Evolutionary conservation across 2,113 vertebrate species (phyloP).

Genomic region (Muscicapa adusta): DNA sequence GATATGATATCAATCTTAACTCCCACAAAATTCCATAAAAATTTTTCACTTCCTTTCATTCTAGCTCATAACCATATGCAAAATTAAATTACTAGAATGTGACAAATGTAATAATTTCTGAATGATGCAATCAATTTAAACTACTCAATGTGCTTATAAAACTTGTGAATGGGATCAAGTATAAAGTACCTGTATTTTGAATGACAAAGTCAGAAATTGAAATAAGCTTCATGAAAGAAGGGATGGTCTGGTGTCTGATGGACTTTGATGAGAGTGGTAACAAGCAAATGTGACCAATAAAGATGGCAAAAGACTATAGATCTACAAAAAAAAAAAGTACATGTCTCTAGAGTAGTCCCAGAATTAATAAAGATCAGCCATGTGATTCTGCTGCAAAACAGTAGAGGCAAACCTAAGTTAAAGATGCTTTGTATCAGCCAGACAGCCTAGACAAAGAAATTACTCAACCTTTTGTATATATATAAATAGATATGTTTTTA

Average conservation of each 20-base stretch:
- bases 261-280: neutral
- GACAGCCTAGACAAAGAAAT: neutral
- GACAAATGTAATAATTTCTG: neutral
- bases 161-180: neutral
- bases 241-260: neutral
- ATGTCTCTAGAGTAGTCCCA: neutral
- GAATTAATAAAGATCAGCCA: neutral
- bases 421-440: neutral
- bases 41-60: neutral
- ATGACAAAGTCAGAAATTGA: neutral
- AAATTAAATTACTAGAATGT: neutral
- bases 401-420: neutral
- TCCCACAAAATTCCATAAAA: neutral
- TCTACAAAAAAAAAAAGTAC: neutral
- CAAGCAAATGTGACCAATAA: neutral
- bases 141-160: neutral
- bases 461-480: rapidly evolving
- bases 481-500: neutral
- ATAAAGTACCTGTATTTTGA: neutral
- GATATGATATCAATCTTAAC: neutral
- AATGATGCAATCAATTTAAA: neutral
- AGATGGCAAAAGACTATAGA: neutral
- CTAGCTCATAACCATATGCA: neutral
- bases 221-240: neutral
- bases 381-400: neutral